phyloP scores from a whole-genome alignment of 2,888 invertebrate genomes.

The Tenthredo amoena region DNA sequence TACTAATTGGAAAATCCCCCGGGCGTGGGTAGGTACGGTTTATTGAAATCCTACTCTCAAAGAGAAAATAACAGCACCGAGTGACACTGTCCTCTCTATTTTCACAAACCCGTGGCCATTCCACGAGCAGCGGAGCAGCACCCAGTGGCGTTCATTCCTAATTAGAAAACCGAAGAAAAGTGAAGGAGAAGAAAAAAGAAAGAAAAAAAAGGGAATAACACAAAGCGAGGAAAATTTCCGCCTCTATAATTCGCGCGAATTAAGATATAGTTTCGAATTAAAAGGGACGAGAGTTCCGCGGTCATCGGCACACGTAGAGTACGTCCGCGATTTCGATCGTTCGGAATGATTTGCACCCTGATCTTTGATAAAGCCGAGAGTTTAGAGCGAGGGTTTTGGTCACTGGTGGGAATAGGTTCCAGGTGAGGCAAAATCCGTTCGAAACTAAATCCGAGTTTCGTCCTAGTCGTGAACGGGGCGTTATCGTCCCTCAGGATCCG shows the following conservation, averaged over 20 bases:
- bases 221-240: no score
- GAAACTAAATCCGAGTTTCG: constrained; percentile 66
- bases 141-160: neutral
- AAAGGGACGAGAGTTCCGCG: no score
- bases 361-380: neutral
- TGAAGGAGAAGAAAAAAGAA: neutral
- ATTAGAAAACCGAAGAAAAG: neutral
- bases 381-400: neutral
- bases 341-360: neutral
- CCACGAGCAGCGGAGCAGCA: neutral
- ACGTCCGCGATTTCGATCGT: neutral
- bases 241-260: no score
- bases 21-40: constrained; percentile 6
- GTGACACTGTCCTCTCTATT: neutral
- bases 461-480: constrained; percentile 64
- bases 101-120: neutral
- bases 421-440: constrained; percentile 69
- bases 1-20: constrained; percentile 34
- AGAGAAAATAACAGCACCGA: constrained; percentile 8
- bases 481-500: constrained; percentile 8
- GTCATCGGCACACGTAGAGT: no score
- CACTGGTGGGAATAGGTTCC: neutral
- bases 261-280: no score
- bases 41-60: constrained; percentile 19
- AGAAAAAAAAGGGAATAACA: neutral